These are phyloP conservation scores for Graphium colonna DNA, from an alignment of 2,888 invertebrate genomes.

Conservation along the genomic window DNA sequence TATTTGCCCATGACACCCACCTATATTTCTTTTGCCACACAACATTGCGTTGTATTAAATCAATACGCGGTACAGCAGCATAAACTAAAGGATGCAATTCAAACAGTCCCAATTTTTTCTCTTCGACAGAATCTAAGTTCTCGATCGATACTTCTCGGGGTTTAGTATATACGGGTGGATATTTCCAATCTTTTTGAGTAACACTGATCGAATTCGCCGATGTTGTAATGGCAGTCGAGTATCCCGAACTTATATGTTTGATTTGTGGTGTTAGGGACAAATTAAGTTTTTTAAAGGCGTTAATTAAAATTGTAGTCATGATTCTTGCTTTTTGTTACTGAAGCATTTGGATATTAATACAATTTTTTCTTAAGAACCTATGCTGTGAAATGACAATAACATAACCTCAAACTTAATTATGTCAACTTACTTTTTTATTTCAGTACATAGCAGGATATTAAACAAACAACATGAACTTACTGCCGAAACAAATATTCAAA, in stretches of 20 bases:
- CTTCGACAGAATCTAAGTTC: conserved; percentile 87
- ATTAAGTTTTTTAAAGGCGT: conserved; percentile 58
- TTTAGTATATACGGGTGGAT: conserved; percentile 77
- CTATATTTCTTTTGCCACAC: conserved; percentile 92
- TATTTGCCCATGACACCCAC: conserved; percentile 89
- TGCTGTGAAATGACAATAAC: background rate
- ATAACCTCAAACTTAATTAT: background rate
- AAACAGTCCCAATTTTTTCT: conserved; percentile 89
- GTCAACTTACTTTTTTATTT: no score
- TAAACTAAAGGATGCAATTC: conserved; percentile 95
- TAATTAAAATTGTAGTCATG: conserved; percentile 59
- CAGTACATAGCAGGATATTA: no score
- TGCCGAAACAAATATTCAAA: no score
- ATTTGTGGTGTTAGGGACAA: conserved; percentile 49
- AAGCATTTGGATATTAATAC: no score
- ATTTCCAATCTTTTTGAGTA: conserved; percentile 67
- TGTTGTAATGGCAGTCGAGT: conserved; percentile 29
- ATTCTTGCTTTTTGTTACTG: conserved; percentile 17
- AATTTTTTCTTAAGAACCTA: no score
- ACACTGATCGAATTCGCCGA: conserved; percentile 43
- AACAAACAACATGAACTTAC: no score
- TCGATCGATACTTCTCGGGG: conserved; percentile 93
- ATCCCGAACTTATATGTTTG: conserved; percentile 46
- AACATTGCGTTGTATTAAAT: conserved; percentile 92
- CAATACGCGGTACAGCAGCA: conserved; percentile 90